phyloP scores from a whole-genome alignment of 2,113 vertebrate genomes.

The Ictalurus furcatus region DNA sequence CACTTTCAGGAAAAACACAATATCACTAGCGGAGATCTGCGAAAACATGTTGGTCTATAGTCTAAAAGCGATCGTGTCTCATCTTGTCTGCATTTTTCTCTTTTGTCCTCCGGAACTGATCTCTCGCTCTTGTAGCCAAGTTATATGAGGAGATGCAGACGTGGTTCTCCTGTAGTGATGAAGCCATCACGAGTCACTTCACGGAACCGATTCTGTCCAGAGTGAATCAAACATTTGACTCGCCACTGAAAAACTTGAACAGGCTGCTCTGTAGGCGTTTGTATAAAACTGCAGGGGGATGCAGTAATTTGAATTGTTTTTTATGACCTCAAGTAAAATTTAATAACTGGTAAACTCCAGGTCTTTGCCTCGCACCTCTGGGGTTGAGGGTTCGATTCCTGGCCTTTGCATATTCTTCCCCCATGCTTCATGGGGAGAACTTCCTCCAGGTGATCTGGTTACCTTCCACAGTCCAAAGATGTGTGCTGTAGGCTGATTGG shows the following conservation, averaged over 20 bases:
- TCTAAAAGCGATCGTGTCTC: conserved; percentile 22
- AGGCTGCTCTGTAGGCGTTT: not conserved
- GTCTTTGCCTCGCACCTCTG: not conserved
- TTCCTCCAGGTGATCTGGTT: no score
- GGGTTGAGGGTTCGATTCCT: no score
- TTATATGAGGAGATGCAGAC: conserved; percentile 44
- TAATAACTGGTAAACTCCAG: not conserved
- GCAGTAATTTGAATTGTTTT: not conserved
- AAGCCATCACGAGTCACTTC: conserved; percentile 10
- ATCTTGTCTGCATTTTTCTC: conserved; percentile 25
- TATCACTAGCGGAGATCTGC: not conserved
- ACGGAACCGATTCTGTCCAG: conserved; percentile 17
- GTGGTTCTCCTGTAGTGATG: conserved; percentile 41
- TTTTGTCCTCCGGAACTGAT: conserved; percentile 27
- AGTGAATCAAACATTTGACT: not conserved
- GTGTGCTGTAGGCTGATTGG: no score
- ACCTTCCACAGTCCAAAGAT: no score
- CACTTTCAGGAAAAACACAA: not conserved
- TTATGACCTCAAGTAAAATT: not conserved
- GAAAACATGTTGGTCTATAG: not conserved
- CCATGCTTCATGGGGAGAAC: no score
- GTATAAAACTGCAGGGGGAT: not conserved
- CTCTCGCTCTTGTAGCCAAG: not conserved
- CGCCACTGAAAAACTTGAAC: not conserved
- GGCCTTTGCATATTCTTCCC: no score